phyloP scores from a whole-genome alignment of 2,113 vertebrate genomes.

The Cottus gobio region DNA sequence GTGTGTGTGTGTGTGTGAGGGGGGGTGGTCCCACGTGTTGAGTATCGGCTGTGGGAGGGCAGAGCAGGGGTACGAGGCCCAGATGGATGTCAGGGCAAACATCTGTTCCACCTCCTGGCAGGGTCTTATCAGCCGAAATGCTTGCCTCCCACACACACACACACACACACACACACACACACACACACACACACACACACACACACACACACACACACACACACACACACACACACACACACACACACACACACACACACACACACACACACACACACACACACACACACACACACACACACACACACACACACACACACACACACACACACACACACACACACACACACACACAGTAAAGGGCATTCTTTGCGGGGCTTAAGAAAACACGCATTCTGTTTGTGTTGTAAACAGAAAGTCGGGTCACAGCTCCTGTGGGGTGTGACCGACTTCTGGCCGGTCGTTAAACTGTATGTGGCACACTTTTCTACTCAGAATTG shows the following conservation, averaged over 20 bases:
- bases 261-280: conserved; percentile 37
- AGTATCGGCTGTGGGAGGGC: conserved; percentile 65
- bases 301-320: conserved; percentile 44
- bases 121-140: conserved; percentile 76
- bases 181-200: conserved; percentile 21
- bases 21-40: conserved; percentile 40
- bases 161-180: conserved; percentile 22
- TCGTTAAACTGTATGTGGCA: background rate
- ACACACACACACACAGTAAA: conserved; percentile 43
- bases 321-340: conserved; percentile 3
- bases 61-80: conserved; percentile 71
- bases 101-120: conserved; percentile 81
- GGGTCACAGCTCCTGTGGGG: conserved; percentile 57
- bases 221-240: conserved; percentile 44
- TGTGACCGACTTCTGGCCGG: conserved; percentile 31
- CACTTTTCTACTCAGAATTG: background rate
- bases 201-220: conserved; percentile 56
- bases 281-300: conserved; percentile 56
- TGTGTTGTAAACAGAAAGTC: conserved; percentile 78
- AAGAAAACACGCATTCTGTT: conserved; percentile 82
- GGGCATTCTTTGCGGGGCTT: conserved; percentile 76
- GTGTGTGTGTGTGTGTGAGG: conserved; percentile 9
- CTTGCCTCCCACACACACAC: conserved; percentile 64
- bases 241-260: conserved; percentile 3
- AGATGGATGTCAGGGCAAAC: conserved; percentile 82